Evolutionary conservation across 1,140 invertebrate genomes (phyloP), one percentile per base, ranked within the genome.

Genomic region (Pseudoatta argentina): DNA sequence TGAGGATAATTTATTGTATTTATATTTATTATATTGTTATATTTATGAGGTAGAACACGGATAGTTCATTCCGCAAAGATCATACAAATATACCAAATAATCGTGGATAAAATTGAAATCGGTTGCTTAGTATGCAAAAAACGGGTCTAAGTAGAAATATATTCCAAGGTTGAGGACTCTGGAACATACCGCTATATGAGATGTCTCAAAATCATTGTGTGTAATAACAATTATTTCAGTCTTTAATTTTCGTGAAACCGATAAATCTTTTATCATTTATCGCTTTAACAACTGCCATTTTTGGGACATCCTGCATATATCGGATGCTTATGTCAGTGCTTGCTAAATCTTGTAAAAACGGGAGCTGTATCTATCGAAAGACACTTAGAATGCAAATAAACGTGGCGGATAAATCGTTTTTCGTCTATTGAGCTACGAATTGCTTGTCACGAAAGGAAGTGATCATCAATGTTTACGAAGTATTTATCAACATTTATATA

Each of bases 81-180:
- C 75, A 77, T 67, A 86, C 63, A 86, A 14, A 89, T 89, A 86
- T 85, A 59, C 81, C 57, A 85, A 85, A 85, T 76, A 77, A 85
- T 78, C 73, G 82, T 76, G 82, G 59, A 61, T 59, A 85, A 85
- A 85, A 85, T 85, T 64, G 82, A 77, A 64, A 77, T 18, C 48
- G 64, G 82, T 61, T 77, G 82, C 59, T 85, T 77, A 10, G 16
- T 89, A 85, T 88, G 77, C 78, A 89, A 85, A 14, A 85, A 77
- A 85, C 30, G 71, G 81, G 82, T 44, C 53, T 78, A 51, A 85
- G 14, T 75, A 61, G 30, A 75, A 85, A 12, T 27, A 61, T 82
- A 51, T 61, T 75, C n/a, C 69, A 73, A 27, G 57, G 24, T 75
- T 71, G 27, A 73, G 69, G 69, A 61, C 61, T 73, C 55, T 73